Percentiles rank a stretch among this genome's conserved stretches.
These are phyloP conservation scores for Himalopsyche kuldschensis DNA, from an alignment of 2,888 invertebrate genomes.

Conservation along the genomic window DNA sequence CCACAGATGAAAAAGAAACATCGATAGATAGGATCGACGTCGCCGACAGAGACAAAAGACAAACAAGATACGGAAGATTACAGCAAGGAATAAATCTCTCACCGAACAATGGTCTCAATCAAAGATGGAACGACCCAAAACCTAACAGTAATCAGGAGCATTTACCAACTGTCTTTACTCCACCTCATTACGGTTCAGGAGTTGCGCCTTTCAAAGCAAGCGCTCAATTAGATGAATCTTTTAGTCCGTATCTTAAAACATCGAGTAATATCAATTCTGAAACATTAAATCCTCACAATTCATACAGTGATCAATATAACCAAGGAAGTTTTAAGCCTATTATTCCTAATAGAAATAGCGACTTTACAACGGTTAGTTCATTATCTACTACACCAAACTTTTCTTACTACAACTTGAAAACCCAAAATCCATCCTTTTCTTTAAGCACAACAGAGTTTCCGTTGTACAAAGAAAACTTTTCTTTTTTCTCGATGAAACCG, in stretches of 20 bases:
- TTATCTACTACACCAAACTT: constrained; percentile 44
- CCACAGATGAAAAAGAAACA: neutral
- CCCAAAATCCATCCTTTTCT: constrained; percentile 41
- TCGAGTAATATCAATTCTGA: constrained; percentile 18
- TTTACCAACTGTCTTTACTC: constrained; percentile 30
- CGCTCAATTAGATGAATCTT: constrained; percentile 32
- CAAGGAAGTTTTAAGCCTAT: constrained; percentile 41
- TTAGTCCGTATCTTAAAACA: constrained; percentile 17
- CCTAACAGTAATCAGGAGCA: constrained; percentile 44
- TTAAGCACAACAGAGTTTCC: constrained; percentile 38
- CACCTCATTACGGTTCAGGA: neutral
- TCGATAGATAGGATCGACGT: constrained; percentile 13
- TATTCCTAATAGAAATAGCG: constrained; percentile 14
- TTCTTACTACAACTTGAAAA: constrained; percentile 51
- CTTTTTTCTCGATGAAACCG: constrained; percentile 33
- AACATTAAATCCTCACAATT: constrained; percentile 12
- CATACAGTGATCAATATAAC: constrained; percentile 22
- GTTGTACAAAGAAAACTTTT: constrained; percentile 33
- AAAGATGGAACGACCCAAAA: constrained; percentile 48
- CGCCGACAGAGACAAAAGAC: constrained; percentile 55
- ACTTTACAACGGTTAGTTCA: constrained; percentile 16
- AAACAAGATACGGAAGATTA: constrained; percentile 48
- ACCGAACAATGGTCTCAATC: constrained; percentile 18
- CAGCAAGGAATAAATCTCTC: constrained; percentile 42
- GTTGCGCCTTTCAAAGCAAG: constrained; percentile 36